phyloP scores from a whole-genome alignment of 1,140 invertebrate species.

The Pseudomyrmex pallidus region DNA sequence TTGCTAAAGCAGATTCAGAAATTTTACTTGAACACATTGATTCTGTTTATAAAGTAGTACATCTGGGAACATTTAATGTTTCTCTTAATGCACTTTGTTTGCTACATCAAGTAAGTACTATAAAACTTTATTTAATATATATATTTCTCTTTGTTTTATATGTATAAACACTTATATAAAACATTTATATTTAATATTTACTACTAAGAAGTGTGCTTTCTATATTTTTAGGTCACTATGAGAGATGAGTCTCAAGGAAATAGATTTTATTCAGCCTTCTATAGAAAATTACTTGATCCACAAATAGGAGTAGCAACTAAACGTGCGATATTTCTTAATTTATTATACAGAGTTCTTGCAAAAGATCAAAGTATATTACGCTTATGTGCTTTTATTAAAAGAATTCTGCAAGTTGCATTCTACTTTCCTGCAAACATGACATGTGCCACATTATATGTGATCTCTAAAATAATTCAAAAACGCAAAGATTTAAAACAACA shows the following conservation, averaged over 20 bases:
- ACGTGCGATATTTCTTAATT: conserved; percentile 93
- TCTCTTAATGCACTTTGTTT: conserved; percentile 94
- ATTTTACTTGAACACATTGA: conserved; percentile 90
- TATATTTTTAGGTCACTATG: conserved; percentile 80
- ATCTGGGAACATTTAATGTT: conserved; percentile 93
- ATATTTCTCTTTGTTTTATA: too few species aligned
- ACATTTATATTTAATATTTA: conserved; percentile 13
- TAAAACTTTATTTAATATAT: neutral
- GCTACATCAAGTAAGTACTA: conserved; percentile 90
- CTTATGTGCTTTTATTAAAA: conserved; percentile 94
- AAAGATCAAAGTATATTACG: conserved; percentile 90
- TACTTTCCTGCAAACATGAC: conserved; percentile 85
- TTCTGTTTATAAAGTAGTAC: conserved; percentile 95
- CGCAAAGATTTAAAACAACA: conserved; percentile 68
- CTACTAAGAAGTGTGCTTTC: neutral
- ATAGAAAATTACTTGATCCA: conserved; percentile 93
- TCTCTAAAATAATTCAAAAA: conserved; percentile 89
- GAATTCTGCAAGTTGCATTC: conserved; percentile 92
- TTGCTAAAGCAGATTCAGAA: conserved; percentile 87
- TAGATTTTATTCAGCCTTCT: conserved; percentile 96
- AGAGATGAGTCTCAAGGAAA: conserved; percentile 77
- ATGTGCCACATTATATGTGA: conserved; percentile 91
- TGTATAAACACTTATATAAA: neutral
- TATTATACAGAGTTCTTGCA: conserved; percentile 94
- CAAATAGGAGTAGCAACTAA: conserved; percentile 91